Evolutionary conservation across 1,140 invertebrate genomes (phyloP).

Genomic region (Stegodyphus dumicola): DNA sequence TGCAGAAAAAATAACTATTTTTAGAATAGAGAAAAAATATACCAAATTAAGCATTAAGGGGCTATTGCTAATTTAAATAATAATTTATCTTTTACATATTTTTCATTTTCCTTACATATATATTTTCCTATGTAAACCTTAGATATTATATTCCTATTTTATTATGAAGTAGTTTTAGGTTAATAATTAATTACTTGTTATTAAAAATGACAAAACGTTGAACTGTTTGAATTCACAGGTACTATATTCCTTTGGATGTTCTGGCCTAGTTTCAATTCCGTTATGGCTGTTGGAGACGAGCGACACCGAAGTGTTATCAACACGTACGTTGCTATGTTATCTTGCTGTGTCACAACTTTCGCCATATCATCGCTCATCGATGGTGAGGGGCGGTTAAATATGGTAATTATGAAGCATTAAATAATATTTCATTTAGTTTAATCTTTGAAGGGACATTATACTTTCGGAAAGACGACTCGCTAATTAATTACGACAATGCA

Average conservation of each 20-base stretch:
- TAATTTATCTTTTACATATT: too few relatives aligned
- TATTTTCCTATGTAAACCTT: neutral
- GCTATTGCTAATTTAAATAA: too few relatives aligned
- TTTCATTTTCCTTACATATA: too few relatives aligned
- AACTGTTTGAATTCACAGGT: slow-evolving; percentile 71
- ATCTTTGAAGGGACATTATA: too few relatives aligned
- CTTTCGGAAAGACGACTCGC: too few relatives aligned
- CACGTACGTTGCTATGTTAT: slow-evolving; percentile 87
- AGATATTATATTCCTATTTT: neutral
- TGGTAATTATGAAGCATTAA: slow-evolving; percentile 70
- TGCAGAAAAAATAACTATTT: too few relatives aligned
- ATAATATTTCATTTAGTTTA: too few relatives aligned
- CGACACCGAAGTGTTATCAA: slow-evolving; percentile 90
- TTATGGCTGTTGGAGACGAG: slow-evolving; percentile 77
- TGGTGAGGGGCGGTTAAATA: slow-evolving; percentile 84
- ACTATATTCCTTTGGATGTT: slow-evolving; percentile 95
- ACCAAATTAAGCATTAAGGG: too few relatives aligned
- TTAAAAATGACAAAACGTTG: neutral
- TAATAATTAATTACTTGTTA: too few relatives aligned
- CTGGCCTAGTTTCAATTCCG: slow-evolving; percentile 96
- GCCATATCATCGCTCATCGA: slow-evolving; percentile 83
- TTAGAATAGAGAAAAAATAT: too few relatives aligned
- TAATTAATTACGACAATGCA: too few relatives aligned
- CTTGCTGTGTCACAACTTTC: slow-evolving; percentile 86
- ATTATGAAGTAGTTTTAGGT: too few relatives aligned